Base-by-base conservation (phyloP, 2,888 invertebrate genomes). In the Acanthosepion pharaonis region DNA sequence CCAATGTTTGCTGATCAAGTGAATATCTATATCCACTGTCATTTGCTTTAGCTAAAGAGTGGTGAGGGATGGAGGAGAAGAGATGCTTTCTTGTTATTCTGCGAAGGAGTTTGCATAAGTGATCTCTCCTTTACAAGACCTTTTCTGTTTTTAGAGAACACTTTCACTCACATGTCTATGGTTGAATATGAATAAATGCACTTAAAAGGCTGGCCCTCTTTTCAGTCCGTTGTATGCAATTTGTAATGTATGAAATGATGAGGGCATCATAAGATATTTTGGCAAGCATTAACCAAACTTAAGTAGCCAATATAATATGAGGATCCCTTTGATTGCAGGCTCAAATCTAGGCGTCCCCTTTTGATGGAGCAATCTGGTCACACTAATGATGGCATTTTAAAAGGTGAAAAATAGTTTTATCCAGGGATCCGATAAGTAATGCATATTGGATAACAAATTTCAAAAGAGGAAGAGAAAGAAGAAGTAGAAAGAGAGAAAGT, bases 181-280 rank as follows among this genome's bases (percentile, higher is more conserved):
- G 78, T 78, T 78, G 78, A 78, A 78, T 33, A n/a, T 78, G n/a
- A 78, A 78, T 33, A 78, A 78, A 78, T 78, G 78, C n/a, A 78
- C 78, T 78, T 78, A 78, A 78, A 78, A 78, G n/a, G 78, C 78
- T n/a, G n/a, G n/a, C 78, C n/a, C 78, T 15, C n/a, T 78, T 78
- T 33, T 15, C 78, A 78, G 78, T 78, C 33, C n/a, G n/a, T 78
- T 78, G n/a, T 78, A 33, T 78, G 78, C 78, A 78, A 78, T 78
- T 78, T 78, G 78, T 78, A 33, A 78, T 33, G 78, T 78, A 78
- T 78, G 78, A 78, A 33, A 78, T 78, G 78, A 78, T 33, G n/a
- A 78, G 78, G 78, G 78, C 78, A 78, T n/a, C 78, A 78, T n/a
- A 78, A n/a, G 78, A 78, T 78, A 78, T 78, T 78, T 78, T 78